phyloP scores from a whole-genome alignment of 2,797 vertebrate genomes.

The Acrossocheilus wenchowensis region DNA sequence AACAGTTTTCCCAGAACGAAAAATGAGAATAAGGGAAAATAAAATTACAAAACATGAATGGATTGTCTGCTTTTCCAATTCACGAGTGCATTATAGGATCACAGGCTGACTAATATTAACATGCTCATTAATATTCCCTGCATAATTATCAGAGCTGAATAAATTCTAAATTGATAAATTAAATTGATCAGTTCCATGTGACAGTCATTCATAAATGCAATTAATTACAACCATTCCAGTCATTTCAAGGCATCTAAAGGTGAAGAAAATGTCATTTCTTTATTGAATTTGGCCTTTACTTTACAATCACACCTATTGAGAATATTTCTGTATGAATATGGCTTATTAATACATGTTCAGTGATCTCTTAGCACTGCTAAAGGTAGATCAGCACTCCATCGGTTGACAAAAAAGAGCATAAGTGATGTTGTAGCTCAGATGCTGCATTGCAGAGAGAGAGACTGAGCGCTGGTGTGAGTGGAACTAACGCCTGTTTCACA shows the following conservation, averaged over 20 bases:
- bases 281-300: neutral
- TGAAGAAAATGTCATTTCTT: neutral
- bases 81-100: neutral
- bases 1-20: neutral
- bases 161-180: neutral
- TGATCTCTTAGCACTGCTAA: neutral
- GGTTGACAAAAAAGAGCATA: neutral
- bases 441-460: conserved; percentile 15
- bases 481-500: neutral
- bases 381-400: neutral
- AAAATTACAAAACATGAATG: neutral
- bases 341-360: neutral
- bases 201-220: neutral
- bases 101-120: neutral
- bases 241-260: neutral
- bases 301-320: neutral
- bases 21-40: neutral
- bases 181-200: neutral
- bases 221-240: neutral
- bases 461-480: neutral
- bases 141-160: neutral
- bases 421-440: neutral
- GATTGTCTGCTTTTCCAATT: neutral
- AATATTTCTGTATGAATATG: neutral
- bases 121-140: neutral